Conservation (phyloP, 1,140 invertebrate species). For the Cydia fagiglandana region DNA sequence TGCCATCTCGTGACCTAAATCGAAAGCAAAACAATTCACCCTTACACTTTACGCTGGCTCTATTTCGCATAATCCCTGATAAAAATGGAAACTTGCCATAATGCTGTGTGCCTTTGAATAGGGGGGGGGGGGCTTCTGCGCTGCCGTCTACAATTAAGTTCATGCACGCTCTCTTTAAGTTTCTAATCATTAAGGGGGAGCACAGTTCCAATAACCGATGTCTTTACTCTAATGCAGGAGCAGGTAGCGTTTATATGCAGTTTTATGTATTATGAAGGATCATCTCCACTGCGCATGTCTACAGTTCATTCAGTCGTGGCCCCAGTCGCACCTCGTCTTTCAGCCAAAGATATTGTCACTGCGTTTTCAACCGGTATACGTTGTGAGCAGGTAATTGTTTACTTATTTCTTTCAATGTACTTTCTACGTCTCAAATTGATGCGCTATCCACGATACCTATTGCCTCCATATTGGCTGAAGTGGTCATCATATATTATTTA, state of each 20-base stretch:
- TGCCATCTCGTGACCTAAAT: no score
- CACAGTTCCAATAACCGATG: no score
- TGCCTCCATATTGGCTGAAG: neutral
- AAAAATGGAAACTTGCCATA: no score
- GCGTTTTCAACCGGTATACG: neutral
- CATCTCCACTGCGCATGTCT: constrained; percentile 40
- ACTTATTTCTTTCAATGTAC: neutral
- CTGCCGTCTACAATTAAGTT: no score
- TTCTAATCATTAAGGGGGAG: no score
- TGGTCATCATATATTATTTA: neutral
- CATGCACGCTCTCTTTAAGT: no score
- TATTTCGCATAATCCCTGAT: no score
- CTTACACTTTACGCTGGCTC: no score
- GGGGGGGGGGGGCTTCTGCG: no score
- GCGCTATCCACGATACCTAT: neutral
- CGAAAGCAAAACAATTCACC: no score
- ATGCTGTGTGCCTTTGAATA: no score
- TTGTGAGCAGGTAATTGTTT: constrained; percentile 7
- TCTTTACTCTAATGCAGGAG: no score
- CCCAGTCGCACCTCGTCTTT: constrained; percentile 36
- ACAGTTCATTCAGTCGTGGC: constrained; percentile 39
- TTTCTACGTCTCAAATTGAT: neutral
- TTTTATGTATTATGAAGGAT: neutral
- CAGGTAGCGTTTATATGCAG: constrained; percentile 16
- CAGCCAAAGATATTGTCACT: neutral